phyloP scores from a whole-genome alignment of 2,888 invertebrate species.

The Cosmorhoe ocellata region DNA sequence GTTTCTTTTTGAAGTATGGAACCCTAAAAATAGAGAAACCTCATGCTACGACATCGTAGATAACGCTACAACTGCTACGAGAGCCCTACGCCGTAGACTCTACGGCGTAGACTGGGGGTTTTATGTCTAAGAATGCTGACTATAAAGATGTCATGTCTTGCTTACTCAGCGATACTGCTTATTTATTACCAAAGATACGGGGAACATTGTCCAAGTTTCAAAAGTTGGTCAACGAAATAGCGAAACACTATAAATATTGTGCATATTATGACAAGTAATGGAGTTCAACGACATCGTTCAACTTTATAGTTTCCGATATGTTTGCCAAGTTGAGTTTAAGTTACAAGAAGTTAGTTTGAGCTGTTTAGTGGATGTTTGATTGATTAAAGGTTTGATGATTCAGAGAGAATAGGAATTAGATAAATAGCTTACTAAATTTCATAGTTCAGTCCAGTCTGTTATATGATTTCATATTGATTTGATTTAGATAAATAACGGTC shows the following conservation, averaged over 20 bases:
- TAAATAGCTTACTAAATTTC: too few species aligned
- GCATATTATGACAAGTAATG: conserved; percentile 13
- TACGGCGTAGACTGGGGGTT: conserved; percentile 11
- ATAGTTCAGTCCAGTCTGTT: too few species aligned
- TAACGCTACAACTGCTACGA: conserved; percentile 14
- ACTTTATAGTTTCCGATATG: conserved; percentile 16
- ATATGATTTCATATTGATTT: too few species aligned
- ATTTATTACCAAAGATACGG: conserved; percentile 34
- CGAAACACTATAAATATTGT: conserved; percentile 25
- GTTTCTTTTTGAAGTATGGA: too few species aligned
- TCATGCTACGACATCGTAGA: conserved; percentile 13
- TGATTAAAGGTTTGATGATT: too few species aligned
- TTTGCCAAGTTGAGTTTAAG: conserved; percentile 9
- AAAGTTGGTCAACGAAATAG: conserved; percentile 34
- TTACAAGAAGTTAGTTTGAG: conserved; percentile 8
- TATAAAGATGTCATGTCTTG: conserved; percentile 29
- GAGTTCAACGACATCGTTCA: conserved; percentile 23
- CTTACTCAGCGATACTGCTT: conserved; percentile 30
- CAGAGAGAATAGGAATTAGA: too few species aligned
- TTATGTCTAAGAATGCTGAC: conserved; percentile 19
- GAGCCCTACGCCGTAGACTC: conserved; percentile 14
- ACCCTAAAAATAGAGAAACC: too few species aligned
- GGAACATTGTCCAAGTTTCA: conserved; percentile 28
- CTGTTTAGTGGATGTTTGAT: conserved; percentile 6
- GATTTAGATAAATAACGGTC: too few species aligned